Evolutionary conservation across 53 echinoderm and acorn worm genomes (phyloP).

Genomic region (Pentamera pediparva): DNA sequence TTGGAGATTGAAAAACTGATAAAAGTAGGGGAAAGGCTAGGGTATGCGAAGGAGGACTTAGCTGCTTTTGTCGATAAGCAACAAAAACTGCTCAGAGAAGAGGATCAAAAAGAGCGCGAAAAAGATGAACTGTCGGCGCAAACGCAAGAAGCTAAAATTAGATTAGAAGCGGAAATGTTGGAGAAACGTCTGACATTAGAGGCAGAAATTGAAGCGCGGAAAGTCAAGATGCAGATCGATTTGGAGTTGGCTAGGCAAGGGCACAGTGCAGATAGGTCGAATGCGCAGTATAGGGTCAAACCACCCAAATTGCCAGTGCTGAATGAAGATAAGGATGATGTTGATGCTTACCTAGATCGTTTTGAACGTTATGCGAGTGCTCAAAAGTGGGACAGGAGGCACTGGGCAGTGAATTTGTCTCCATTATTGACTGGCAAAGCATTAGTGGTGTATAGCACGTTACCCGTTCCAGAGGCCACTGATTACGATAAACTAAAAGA

Average conservation of each 20-base stretch:
- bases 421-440: constrained; percentile 11
- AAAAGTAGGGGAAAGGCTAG: background rate
- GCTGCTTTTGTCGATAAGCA: background rate
- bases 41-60: background rate
- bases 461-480: background rate
- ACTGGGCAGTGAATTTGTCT: background rate
- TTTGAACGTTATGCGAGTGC: constrained; percentile 4
- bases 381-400: background rate
- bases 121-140: background rate
- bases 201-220: background rate
- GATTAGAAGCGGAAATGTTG: background rate
- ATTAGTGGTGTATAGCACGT: background rate
- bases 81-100: background rate
- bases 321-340: background rate
- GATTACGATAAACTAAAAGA: background rate
- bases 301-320: background rate
- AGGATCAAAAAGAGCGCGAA: background rate
- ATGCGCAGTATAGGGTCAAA: background rate
- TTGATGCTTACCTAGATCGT: background rate
- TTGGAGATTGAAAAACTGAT: background rate
- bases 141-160: background rate
- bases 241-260: too few relatives aligned
- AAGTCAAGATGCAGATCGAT: too few relatives aligned
- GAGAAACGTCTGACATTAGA: background rate
- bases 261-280: too few relatives aligned